phyloP scores from a whole-genome alignment of 2,113 vertebrate genomes.

The Raja brachyura region DNA sequence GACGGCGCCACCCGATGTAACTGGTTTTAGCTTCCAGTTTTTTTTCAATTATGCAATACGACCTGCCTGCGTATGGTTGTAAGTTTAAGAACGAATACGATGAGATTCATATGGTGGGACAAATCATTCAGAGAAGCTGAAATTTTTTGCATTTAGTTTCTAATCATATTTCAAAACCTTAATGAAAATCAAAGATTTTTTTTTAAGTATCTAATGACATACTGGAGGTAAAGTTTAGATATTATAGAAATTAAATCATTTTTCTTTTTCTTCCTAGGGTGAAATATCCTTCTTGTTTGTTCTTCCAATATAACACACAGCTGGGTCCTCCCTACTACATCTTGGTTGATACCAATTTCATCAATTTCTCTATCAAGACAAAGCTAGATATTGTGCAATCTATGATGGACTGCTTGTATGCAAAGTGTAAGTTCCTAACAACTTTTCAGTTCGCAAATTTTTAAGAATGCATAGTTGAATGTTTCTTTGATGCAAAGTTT shows the following conservation, averaged over 20 bases:
- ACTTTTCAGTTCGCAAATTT: accelerated
- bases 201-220: neutral
- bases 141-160: neutral
- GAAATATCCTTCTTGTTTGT: slow-evolving; percentile 88
- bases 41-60: no score
- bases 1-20: no score
- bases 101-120: neutral
- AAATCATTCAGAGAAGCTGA: neutral
- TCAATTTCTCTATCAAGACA: slow-evolving; percentile 98
- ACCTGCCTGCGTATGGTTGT: no score
- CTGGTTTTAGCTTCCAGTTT: no score
- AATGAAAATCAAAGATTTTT: neutral
- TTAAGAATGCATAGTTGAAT: neutral
- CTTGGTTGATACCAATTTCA: slow-evolving; percentile 93
- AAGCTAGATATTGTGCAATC: slow-evolving; percentile 94
- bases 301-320: slow-evolving; percentile 98
- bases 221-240: neutral
- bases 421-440: slow-evolving; percentile 77
- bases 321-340: slow-evolving; percentile 92
- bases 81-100: neutral
- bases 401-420: slow-evolving; percentile 98
- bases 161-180: neutral
- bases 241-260: slow-evolving; percentile 28
- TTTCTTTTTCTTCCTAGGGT: slow-evolving; percentile 56
- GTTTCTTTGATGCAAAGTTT: neutral